Percentiles rank a stretch among this genome's conserved stretches.
Conservation (phyloP, 2,888 invertebrate species). For the Drosophila meridiana region DNA sequence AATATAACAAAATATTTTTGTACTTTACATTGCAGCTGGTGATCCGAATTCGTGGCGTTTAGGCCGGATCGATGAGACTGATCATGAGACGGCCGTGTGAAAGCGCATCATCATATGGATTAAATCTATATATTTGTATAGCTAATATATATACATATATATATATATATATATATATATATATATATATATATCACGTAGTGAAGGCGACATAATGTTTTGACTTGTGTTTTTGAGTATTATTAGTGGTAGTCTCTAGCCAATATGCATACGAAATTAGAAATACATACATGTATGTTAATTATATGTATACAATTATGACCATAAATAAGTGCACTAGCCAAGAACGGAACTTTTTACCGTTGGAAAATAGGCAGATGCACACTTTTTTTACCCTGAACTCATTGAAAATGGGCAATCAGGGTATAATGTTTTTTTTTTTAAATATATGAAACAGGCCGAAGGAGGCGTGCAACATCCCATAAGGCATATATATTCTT, state of each 20-base stretch:
- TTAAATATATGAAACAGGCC: too few species aligned
- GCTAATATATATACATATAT: constrained; percentile 1
- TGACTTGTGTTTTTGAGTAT: constrained; percentile 81
- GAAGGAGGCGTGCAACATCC: too few species aligned
- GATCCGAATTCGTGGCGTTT: constrained; percentile 93
- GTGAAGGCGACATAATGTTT: constrained; percentile 53
- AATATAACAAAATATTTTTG: not conserved
- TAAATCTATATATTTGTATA: constrained; percentile 7
- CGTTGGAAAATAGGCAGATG: too few species aligned
- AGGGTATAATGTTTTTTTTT: too few species aligned
- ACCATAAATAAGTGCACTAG: too few species aligned
- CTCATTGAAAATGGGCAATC: too few species aligned
- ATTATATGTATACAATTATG: too few species aligned
- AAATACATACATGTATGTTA: not conserved
- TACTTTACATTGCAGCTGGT: constrained; percentile 86
- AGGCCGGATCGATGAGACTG: constrained; percentile 92
- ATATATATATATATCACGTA: not conserved
- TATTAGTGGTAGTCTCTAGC: constrained; percentile 80
- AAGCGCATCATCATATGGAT: constrained; percentile 44
- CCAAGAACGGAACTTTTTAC: too few species aligned
- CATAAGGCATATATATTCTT: too few species aligned
- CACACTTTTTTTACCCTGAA: too few species aligned
- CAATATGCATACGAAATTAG: constrained; percentile 29
- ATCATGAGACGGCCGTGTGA: constrained; percentile 93
- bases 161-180: not conserved